These are phyloP conservation scores for Gorsachius magnificus DNA, from an alignment of 2,797 vertebrate species.

Conservation along the genomic window DNA sequence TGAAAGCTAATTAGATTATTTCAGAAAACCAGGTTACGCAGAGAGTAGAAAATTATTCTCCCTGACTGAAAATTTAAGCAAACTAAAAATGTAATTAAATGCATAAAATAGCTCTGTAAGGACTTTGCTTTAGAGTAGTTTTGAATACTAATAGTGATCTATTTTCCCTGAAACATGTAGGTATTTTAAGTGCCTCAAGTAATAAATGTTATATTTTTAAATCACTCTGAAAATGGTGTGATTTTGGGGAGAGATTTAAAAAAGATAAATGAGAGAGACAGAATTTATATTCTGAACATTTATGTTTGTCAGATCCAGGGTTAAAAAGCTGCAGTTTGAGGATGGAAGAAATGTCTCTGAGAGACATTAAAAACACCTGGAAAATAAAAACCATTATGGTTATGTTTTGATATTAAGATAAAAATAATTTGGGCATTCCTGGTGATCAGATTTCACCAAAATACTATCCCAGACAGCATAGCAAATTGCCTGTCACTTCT, in stretches of 20 bases:
- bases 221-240: not conserved
- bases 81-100: not conserved
- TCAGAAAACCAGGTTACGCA: not conserved
- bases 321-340: not conserved
- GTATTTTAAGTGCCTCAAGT: not conserved
- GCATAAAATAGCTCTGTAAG: not conserved
- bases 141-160: not conserved
- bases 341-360: not conserved
- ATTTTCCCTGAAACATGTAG: not conserved
- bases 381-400: not conserved
- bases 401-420: not conserved
- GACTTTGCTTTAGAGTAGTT: not conserved
- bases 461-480: not conserved
- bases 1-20: not conserved
- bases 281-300: not conserved
- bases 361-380: not conserved
- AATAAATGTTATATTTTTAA: not conserved
- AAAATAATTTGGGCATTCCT: not conserved
- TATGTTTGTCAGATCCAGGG: not conserved
- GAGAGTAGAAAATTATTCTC: not conserved
- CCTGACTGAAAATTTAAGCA: not conserved
- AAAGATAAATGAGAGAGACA: not conserved
- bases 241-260: not conserved
- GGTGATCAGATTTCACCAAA: not conserved
- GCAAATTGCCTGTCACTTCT: not conserved